Evolutionary conservation across 2,113 vertebrate species (phyloP).

Genomic region (Ursus arctos): DNA sequence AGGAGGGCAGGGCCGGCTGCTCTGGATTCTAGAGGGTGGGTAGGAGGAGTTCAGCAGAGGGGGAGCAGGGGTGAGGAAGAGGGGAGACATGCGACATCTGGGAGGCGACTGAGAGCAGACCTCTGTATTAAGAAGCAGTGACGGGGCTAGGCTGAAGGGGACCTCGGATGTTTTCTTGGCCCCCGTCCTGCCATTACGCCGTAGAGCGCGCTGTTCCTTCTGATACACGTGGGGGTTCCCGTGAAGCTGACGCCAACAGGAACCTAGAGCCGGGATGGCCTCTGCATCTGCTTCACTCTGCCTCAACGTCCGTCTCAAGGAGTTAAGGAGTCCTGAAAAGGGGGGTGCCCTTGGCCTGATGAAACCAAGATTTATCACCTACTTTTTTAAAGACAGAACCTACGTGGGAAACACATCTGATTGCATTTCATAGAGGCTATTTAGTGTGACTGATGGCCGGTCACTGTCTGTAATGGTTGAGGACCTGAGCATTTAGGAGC

Average conservation of each 20-base stretch:
- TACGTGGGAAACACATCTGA: neutral
- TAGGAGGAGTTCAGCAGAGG: neutral
- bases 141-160: neutral
- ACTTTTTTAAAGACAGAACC: neutral
- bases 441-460: neutral
- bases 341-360: neutral
- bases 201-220: rapidly evolving
- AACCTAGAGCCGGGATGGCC: too few species aligned
- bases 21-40: rapidly evolving
- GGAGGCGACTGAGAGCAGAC: neutral
- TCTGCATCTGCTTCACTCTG: neutral
- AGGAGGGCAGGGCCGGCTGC: rapidly evolving
- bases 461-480: neutral
- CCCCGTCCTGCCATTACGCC: rapidly evolving
- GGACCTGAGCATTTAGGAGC: neutral
- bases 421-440: neutral
- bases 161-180: too few species aligned
- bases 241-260: neutral
- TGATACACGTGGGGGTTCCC: neutral
- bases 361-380: neutral
- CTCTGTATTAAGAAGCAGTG: neutral
- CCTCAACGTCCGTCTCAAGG: rapidly evolving
- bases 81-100: rapidly evolving
- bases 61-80: neutral
- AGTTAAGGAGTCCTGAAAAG: rapidly evolving